A percentile compares a stretch with the other conserved stretches of the same genome.
Conservation (phyloP, 2,797 vertebrate genomes). For the Salarias fasciatus region DNA sequence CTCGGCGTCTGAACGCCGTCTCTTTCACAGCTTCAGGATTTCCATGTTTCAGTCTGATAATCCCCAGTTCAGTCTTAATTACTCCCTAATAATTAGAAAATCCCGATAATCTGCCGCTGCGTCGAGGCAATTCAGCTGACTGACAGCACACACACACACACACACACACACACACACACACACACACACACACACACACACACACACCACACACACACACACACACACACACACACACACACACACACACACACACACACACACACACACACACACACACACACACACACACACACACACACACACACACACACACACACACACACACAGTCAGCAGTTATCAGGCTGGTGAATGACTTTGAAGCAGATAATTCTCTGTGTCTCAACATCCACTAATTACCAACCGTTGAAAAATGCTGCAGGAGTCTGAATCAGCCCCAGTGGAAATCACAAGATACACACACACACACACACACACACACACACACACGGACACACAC, state of each 20-base stretch:
- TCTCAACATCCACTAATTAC: constrained; percentile 55
- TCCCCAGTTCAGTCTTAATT: constrained; percentile 62
- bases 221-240: constrained; percentile 11
- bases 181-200: constrained; percentile 16
- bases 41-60: constrained; percentile 50
- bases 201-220: not conserved
- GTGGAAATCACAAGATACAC: constrained; percentile 37
- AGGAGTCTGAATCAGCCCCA: constrained; percentile 66
- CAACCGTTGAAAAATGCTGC: constrained; percentile 47
- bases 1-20: constrained; percentile 21
- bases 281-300: constrained; percentile 12
- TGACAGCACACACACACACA: constrained; percentile 21
- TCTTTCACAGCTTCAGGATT: constrained; percentile 29
- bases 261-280: not conserved
- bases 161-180: constrained; percentile 9
- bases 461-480: too few relatives aligned
- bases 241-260: constrained; percentile 21
- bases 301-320: constrained; percentile 9
- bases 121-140: constrained; percentile 56
- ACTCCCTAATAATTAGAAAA: constrained; percentile 70
- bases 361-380: constrained; percentile 59
- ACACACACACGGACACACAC: too few relatives aligned
- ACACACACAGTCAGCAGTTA: constrained; percentile 35
- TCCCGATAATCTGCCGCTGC: constrained; percentile 64
- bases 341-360: constrained; percentile 48